Conservation (phyloP, 2,113 vertebrate species). For the Tympanuchus pallidicinctus region DNA sequence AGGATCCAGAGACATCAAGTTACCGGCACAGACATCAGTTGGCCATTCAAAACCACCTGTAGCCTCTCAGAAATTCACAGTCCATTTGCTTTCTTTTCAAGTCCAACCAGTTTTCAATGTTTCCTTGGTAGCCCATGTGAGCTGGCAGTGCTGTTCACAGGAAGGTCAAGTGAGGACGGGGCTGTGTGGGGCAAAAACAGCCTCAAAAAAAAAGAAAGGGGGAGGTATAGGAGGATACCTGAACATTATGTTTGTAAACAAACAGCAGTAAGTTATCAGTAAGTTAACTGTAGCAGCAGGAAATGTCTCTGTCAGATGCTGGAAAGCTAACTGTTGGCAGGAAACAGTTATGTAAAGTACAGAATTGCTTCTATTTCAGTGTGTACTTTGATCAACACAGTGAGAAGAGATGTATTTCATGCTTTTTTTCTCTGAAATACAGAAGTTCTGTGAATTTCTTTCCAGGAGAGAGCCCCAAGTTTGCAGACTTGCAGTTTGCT, state of each 20-base stretch:
- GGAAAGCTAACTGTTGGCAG: slow-evolving; percentile 10
- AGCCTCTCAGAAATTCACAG: not conserved
- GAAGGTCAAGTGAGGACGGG: slow-evolving; percentile 19
- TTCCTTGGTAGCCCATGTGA: not conserved
- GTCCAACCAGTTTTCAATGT: not conserved
- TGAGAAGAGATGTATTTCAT: not conserved
- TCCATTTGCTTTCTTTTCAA: not conserved
- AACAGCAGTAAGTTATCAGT: slow-evolving; percentile 1
- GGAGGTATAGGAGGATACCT: not conserved
- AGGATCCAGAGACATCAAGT: not conserved
- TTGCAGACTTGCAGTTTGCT: not conserved
- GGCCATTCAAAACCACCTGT: slow-evolving; percentile 1
- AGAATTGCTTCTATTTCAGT: slow-evolving; percentile 46
- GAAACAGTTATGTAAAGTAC: slow-evolving; percentile 1
- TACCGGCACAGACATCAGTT: not conserved
- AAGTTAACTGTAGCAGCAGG: slow-evolving; percentile 24
- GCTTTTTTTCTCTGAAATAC: slow-evolving; percentile 6
- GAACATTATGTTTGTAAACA: slow-evolving; percentile 35
- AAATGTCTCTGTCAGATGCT: slow-evolving; percentile 7
- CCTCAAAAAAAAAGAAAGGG: not conserved
- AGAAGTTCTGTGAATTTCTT: not conserved
- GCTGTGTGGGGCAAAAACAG: not conserved
- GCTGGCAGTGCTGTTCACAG: not conserved
- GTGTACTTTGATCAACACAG: slow-evolving; percentile 27
- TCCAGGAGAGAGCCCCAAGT: not conserved